phyloP scores from a whole-genome alignment of 2,797 vertebrate genomes.

The Lacerta bilineata region DNA sequence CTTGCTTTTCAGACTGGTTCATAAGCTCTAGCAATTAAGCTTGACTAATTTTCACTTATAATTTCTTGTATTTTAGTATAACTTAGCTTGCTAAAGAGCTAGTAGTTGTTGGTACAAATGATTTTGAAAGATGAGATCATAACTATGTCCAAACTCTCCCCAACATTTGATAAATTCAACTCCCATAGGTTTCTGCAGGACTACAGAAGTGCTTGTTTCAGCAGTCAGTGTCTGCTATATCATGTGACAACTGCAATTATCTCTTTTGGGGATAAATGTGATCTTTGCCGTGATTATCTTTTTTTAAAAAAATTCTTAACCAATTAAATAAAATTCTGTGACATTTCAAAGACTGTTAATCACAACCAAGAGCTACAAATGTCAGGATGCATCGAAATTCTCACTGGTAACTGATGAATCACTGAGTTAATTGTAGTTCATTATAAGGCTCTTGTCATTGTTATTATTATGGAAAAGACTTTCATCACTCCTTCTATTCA shows the following conservation, averaged over 20 bases:
- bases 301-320: constrained; percentile 72
- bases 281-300: constrained; percentile 81
- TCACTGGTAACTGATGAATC: constrained; percentile 80
- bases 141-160: constrained; percentile 63
- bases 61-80: constrained; percentile 65
- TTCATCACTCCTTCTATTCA: constrained; percentile 81
- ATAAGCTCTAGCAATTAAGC: constrained; percentile 68
- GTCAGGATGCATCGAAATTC: constrained; percentile 82
- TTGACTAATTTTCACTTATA: constrained; percentile 65
- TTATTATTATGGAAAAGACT: constrained; percentile 84
- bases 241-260: constrained; percentile 81
- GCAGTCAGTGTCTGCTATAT: constrained; percentile 72
- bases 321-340: constrained; percentile 85
- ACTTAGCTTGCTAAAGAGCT: constrained; percentile 57
- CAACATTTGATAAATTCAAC: constrained; percentile 54
- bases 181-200: constrained; percentile 50
- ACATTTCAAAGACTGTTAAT: constrained; percentile 86
- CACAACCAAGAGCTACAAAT: constrained; percentile 84
- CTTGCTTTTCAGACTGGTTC: constrained; percentile 61
- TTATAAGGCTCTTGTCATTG: constrained; percentile 83
- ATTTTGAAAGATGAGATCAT: constrained; percentile 64
- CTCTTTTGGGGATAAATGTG: constrained; percentile 78
- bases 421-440: constrained; percentile 85
- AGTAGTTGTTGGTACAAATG: constrained; percentile 59
- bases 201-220: constrained; percentile 61